A percentile compares a stretch with the other conserved stretches of the same genome.
Conservation (phyloP, 2,797 vertebrate genomes). For the Distichodus sexfasciatus region DNA sequence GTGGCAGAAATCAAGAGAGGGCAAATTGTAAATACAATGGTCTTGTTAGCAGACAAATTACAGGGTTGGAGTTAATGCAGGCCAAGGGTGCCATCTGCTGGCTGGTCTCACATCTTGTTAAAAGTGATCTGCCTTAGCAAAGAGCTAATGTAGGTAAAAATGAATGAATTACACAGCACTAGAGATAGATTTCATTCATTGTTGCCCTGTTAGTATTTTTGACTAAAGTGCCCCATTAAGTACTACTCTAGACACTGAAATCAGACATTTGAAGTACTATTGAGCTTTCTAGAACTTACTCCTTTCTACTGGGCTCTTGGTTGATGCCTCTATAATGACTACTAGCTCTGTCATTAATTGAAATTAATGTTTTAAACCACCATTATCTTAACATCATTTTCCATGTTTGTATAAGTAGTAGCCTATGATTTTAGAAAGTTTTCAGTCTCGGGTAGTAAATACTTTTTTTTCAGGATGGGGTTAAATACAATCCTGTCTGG, state of each 20-base stretch:
- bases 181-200: no score
- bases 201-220: no score
- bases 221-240: no score
- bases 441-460: neutral
- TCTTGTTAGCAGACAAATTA: neutral
- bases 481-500: neutral
- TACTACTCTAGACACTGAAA: slow-evolving; percentile 42
- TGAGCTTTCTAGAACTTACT: slow-evolving; percentile 27
- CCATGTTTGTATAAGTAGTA: neutral
- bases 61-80: neutral
- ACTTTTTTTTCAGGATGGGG: slow-evolving; percentile 5
- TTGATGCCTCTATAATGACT: slow-evolving; percentile 66
- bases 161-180: no score
- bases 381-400: neutral
- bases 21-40: neutral
- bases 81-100: slow-evolving; percentile 42
- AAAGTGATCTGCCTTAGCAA: slow-evolving; percentile 5
- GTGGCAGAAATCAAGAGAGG: neutral
- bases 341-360: slow-evolving; percentile 68
- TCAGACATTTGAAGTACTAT: neutral
- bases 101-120: slow-evolving; percentile 18
- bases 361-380: slow-evolving; percentile 46
- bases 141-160: no score
- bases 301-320: slow-evolving; percentile 42
- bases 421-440: neutral